Conservation (phyloP, 2,888 invertebrate species). For the Ariolimax columbianus region DNA sequence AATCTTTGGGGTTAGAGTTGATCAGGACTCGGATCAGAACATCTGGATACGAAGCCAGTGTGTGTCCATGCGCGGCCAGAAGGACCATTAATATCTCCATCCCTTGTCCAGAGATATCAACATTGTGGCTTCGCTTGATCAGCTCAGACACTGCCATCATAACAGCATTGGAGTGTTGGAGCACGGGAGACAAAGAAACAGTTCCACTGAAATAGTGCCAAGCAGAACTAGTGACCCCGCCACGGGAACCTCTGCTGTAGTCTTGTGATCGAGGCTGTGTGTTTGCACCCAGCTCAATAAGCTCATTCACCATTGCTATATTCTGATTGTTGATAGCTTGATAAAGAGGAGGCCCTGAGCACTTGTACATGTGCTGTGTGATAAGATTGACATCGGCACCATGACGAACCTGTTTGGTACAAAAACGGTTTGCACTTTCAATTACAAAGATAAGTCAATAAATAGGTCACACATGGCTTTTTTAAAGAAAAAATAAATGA, state of each 20-base stretch:
- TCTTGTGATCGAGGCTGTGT: slow-evolving; percentile 31
- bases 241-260: neutral
- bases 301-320: slow-evolving; percentile 39
- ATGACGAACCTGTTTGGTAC: slow-evolving; percentile 19
- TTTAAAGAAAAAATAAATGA: too few relatives aligned
- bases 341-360: slow-evolving; percentile 43
- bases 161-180: slow-evolving; percentile 41
- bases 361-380: slow-evolving; percentile 30
- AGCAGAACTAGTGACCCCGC: neutral
- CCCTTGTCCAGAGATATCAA: neutral
- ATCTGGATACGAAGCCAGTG: slow-evolving; percentile 35
- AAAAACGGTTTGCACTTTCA: too few relatives aligned
- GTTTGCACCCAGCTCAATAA: slow-evolving; percentile 46
- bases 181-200: neutral
- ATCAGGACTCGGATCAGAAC: slow-evolving; percentile 49
- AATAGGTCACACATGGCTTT: too few relatives aligned
- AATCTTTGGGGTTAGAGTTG: slow-evolving; percentile 10
- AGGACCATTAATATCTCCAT: slow-evolving; percentile 45
- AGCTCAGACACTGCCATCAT: slow-evolving; percentile 44
- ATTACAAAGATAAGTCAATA: too few relatives aligned
- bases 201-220: neutral
- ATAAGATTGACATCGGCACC: slow-evolving; percentile 52
- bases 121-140: slow-evolving; percentile 6
- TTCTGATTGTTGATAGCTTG: slow-evolving; percentile 44
- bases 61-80: slow-evolving; percentile 50